Evolutionary conservation across 2,888 invertebrate species (phyloP).

Genomic region (Melieria picta): DNA sequence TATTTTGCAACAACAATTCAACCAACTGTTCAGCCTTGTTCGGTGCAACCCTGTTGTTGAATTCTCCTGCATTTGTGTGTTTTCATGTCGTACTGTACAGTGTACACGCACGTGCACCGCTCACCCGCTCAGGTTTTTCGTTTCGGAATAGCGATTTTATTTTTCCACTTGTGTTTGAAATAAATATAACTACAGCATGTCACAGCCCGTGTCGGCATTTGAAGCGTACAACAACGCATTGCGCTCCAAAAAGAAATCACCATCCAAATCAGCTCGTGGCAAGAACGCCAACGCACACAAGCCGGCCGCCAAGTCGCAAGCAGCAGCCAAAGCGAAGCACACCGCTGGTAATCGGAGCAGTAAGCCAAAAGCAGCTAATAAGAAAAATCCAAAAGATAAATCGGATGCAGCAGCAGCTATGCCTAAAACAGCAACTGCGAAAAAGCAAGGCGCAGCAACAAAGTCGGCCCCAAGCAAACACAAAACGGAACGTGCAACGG

Average conservation of each 20-base stretch:
- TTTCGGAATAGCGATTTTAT: background rate
- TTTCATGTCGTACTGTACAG: constrained; percentile 21
- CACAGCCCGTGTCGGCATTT: constrained; percentile 25
- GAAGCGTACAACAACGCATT: background rate
- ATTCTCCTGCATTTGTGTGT: background rate
- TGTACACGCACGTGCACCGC: constrained; percentile 24
- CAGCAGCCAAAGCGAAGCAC: too few species aligned
- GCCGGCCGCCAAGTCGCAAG: too few species aligned
- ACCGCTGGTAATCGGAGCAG: too few species aligned
- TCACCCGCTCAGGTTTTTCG: constrained; percentile 1
- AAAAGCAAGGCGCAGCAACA: background rate
- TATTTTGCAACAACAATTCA: too few species aligned
- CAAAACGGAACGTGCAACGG: background rate
- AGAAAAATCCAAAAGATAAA: too few species aligned
- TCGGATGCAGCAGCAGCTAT: too few species aligned
- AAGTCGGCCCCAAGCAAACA: background rate
- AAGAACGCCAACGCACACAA: background rate
- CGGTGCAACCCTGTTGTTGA: too few species aligned
- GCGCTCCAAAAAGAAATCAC: background rate
- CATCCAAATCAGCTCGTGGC: background rate
- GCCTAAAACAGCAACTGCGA: too few species aligned
- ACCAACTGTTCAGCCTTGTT: too few species aligned
- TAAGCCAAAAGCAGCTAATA: too few species aligned
- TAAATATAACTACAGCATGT: background rate
- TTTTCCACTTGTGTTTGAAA: background rate